Base-by-base conservation (phyloP, 2,113 vertebrate species). In the Triplophysa siluroides region DNA sequence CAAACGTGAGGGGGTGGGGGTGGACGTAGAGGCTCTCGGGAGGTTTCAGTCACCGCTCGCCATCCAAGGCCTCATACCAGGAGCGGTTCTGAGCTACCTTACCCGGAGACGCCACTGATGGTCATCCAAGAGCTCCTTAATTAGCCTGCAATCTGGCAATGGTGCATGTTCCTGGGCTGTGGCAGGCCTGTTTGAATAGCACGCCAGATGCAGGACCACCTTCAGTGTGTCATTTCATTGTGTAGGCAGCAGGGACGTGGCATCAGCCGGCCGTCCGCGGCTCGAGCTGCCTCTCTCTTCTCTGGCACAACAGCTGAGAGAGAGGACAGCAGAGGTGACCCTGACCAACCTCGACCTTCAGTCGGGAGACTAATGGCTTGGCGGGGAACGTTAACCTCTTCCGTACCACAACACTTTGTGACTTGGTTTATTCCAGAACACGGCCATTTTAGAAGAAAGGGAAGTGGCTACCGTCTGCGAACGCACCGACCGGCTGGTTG, bases 41-140 rank as follows among this genome's bases (percentile, higher is more conserved):
- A 61, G 67, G 71, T 50, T 84, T 79, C 19, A 33, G 65, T 73
- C 26, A 45, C 58, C 62, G 38, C 26, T 79, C 75, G 38, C 68
- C 64, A 76, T 87, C 80, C 82, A 78, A 66, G 78, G 70, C 73
- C 78, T 78, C 76, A 71, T 63, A 78, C 52, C 62, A 24, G 58
- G 60, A 61, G 23, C 56, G 8, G 23, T 26, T 85, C 87, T 91
- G 88, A 88, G 89, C 89, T 86, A 87, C 87, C 91, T 93, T 88
- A 89, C 90, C 88, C 91, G 88, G 88, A 88, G 87, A 92, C 87
- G 90, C 90, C 91, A 91, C 92, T 94, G 92, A 93, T 93, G 92
- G 91, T 92, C 93, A 93, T 93, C 91, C 93, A 93, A 93, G 90
- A 93, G 88, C 89, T 92, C 91, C 89, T 90, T 94, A 94, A 93